Percentiles rank a stretch among this genome's conserved stretches.
These are phyloP conservation scores for Sphaeridia pumilis DNA, from an alignment of 2,888 invertebrate genomes.

Conservation along the genomic window DNA sequence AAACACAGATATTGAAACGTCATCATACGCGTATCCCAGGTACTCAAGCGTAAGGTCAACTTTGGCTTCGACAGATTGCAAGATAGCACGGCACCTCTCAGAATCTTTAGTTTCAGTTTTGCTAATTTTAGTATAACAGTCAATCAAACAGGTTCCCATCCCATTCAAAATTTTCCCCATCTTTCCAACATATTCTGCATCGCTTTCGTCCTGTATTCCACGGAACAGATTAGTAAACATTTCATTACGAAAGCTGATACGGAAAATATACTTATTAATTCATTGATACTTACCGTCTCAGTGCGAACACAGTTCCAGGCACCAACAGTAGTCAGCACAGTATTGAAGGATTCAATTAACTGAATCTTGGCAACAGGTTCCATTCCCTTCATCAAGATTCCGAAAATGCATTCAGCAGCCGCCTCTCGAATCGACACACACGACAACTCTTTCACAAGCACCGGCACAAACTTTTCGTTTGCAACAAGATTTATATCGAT, in stretches of 20 bases:
- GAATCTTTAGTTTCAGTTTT: slow-evolving; percentile 22
- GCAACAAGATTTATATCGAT: slow-evolving; percentile 48
- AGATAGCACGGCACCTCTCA: slow-evolving; percentile 25
- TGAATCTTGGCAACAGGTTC: slow-evolving; percentile 46
- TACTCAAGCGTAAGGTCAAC: slow-evolving; percentile 42
- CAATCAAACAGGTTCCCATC: slow-evolving; percentile 43
- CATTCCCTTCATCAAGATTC: slow-evolving; percentile 49
- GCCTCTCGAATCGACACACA: slow-evolving; percentile 40
- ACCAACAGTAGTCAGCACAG: slow-evolving; percentile 23
- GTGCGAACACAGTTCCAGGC: slow-evolving; percentile 23
- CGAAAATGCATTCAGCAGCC: slow-evolving; percentile 46
- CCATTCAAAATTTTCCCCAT: slow-evolving; percentile 44
- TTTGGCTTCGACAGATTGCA: slow-evolving; percentile 41
- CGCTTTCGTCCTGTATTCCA: slow-evolving; percentile 40
- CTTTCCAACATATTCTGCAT: slow-evolving; percentile 44
- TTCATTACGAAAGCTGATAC: neutral
- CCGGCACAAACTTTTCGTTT: slow-evolving; percentile 45
- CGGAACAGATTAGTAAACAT: neutral
- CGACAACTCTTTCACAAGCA: slow-evolving; percentile 42
- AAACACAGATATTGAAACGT: slow-evolving; percentile 43
- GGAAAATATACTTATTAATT: neutral
- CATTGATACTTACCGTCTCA: slow-evolving; percentile 6
- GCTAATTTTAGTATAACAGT: slow-evolving; percentile 41
- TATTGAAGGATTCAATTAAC: slow-evolving; percentile 39
- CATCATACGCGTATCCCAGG: slow-evolving; percentile 44